These are phyloP conservation scores for Drosophila nigromelanica DNA, from an alignment of 1,140 invertebrate genomes.

Conservation along the genomic window DNA sequence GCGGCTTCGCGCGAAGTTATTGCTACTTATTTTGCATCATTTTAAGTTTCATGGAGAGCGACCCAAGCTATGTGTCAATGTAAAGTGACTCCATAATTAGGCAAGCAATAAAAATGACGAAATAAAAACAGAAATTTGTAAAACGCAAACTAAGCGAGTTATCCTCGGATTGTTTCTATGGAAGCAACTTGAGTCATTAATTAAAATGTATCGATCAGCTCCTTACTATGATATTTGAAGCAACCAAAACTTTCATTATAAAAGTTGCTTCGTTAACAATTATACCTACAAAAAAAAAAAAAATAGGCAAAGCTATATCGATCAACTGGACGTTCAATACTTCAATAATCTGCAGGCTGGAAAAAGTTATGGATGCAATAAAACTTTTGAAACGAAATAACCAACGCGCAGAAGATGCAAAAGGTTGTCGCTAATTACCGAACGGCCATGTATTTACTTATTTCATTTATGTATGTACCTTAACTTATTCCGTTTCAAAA, in stretches of 20 bases:
- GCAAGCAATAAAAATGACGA: conserved; percentile 64
- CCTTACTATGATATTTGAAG: too few relatives aligned
- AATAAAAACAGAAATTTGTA: conserved; percentile 27
- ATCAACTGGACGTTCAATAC: too few relatives aligned
- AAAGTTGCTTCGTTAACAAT: too few relatives aligned
- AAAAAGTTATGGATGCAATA: conserved; percentile 20
- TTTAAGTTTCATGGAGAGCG: conserved; percentile 54
- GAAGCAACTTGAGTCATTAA: too few relatives aligned
- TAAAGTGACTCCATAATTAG: conserved; percentile 78
- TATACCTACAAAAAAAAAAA: too few relatives aligned
- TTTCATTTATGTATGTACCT: conserved; percentile 36
- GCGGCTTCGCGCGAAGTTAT: conserved; percentile 72
- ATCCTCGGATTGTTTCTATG: neutral
- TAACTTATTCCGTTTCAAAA: conserved; percentile 57
- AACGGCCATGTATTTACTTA: conserved; percentile 52
- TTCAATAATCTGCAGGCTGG: too few relatives aligned
- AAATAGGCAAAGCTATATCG: too few relatives aligned
- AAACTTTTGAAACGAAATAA: conserved; percentile 68
- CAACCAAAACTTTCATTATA: too few relatives aligned
- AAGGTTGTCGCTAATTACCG: conserved; percentile 67
- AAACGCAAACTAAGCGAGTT: neutral
- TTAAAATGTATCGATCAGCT: too few relatives aligned
- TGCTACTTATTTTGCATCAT: conserved; percentile 76
- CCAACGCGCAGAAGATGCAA: conserved; percentile 29
- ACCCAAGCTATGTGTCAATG: conserved; percentile 63